phyloP scores from a whole-genome alignment of 1,140 invertebrate genomes.

The Heterodera carotae region DNA sequence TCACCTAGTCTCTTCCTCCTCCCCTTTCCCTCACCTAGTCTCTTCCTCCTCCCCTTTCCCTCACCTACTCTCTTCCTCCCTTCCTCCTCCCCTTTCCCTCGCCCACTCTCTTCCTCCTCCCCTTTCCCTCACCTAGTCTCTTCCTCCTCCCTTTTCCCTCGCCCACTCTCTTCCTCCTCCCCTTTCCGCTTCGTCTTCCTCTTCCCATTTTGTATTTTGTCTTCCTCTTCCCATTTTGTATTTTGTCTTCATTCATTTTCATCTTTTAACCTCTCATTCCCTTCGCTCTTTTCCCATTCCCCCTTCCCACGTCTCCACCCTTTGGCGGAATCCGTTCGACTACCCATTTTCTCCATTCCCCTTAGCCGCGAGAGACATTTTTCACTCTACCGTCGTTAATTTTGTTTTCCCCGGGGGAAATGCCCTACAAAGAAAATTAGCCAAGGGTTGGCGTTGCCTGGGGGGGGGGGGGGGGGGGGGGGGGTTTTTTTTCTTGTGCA shows the following conservation, averaged over 20 bases:
- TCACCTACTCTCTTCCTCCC: background rate
- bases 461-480: too few species aligned
- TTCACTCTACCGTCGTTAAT: background rate
- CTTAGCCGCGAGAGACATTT: background rate
- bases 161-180: too few species aligned
- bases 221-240: too few species aligned
- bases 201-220: too few species aligned
- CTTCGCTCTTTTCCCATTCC: background rate
- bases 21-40: background rate
- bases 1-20: background rate
- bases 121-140: background rate
- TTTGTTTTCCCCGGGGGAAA: background rate
- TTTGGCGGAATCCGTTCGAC: background rate
- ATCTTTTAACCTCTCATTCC: too few species aligned
- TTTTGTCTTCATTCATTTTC: too few species aligned
- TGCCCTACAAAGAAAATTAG: background rate
- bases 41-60: background rate
- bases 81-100: background rate
- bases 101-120: background rate
- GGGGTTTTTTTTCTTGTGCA: too few species aligned
- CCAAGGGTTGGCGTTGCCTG: background rate
- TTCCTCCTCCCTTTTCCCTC: background rate
- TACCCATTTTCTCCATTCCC: background rate
- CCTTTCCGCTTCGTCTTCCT: too few species aligned
- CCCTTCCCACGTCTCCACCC: too few species aligned